Evolutionary conservation across 2,113 vertebrate species (phyloP).

Genomic region (Mus musculus): GRCm39 chr1:105756501-105757000

Average conservation of each 20-base stretch:
- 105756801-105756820: background rate
- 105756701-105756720: accelerated
- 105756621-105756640: background rate
- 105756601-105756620: background rate
- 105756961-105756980: background rate
- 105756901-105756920: background rate
- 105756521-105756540: background rate
- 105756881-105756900: background rate
- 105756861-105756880: background rate
- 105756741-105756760: background rate
- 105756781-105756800: background rate
- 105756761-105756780: background rate
- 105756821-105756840: background rate
- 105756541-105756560: accelerated
- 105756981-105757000: background rate
- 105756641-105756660: background rate
- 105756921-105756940: background rate
- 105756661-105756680: background rate
- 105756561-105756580: background rate
- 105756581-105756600: background rate
- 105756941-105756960: background rate
- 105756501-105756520: background rate
- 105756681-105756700: background rate
- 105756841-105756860: background rate
- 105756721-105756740: background rate